phyloP scores from a whole-genome alignment of 2,797 vertebrate genomes.

The Sylvia borin region DNA sequence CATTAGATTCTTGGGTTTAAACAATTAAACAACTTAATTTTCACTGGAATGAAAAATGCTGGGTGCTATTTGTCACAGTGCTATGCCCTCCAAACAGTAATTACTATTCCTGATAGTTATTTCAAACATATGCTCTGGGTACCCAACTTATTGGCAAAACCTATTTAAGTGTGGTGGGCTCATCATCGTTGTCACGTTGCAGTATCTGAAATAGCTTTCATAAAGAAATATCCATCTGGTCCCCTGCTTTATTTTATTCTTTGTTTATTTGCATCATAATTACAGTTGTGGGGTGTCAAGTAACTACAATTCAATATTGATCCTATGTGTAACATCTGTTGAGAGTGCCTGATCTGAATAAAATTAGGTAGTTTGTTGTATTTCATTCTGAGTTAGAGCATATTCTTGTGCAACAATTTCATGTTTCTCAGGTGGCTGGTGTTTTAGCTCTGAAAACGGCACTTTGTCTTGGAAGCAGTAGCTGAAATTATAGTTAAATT shows the following conservation, averaged over 20 bases:
- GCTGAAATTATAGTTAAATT: not conserved
- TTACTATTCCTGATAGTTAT: not conserved
- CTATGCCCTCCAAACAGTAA: not conserved
- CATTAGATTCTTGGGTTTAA: not conserved
- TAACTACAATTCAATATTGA: constrained; percentile 16
- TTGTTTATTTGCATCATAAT: constrained; percentile 42
- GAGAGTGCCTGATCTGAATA: constrained; percentile 7
- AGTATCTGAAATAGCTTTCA: constrained; percentile 19
- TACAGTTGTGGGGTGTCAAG: constrained; percentile 11
- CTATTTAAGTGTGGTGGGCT: not conserved
- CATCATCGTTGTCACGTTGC: not conserved
- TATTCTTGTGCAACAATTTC: not conserved
- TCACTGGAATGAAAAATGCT: not conserved
- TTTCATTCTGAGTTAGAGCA: not conserved
- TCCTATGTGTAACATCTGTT: constrained; percentile 41
- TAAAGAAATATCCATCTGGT: not conserved
- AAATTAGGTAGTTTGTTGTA: not conserved
- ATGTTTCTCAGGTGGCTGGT: not conserved
- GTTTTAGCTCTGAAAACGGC: not conserved
- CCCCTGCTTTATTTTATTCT: constrained; percentile 25
- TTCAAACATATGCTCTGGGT: not conserved
- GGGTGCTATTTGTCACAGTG: not conserved
- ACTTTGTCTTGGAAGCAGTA: not conserved
- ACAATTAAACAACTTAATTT: not conserved
- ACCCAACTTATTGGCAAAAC: not conserved